These are phyloP conservation scores for Nothura maculosa DNA, from an alignment of 2,797 vertebrate species.

Conservation along the genomic window DNA sequence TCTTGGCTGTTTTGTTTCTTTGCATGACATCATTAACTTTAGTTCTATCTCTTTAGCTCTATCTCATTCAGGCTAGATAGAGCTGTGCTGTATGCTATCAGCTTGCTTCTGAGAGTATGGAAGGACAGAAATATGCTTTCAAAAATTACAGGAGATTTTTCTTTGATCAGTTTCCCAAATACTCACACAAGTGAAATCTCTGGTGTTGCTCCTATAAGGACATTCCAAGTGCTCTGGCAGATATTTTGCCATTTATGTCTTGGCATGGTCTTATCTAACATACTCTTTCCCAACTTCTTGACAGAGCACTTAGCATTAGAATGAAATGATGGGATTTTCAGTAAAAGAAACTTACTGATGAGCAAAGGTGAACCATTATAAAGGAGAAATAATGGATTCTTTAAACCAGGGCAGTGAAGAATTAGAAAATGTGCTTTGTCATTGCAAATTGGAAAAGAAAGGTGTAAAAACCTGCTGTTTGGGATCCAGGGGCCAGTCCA, in stretches of 20 bases:
- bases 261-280: background rate
- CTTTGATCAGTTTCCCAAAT: background rate
- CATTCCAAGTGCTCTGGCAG: background rate
- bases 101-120: background rate
- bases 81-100: background rate
- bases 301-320: background rate
- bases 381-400: background rate
- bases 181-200: background rate
- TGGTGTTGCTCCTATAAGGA: background rate
- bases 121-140: background rate
- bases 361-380: background rate
- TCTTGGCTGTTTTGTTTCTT: background rate
- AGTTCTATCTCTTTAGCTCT: background rate
- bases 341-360: background rate
- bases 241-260: background rate
- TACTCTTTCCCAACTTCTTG: conserved; percentile 7
- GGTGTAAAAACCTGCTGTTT: background rate
- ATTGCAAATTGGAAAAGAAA: background rate
- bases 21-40: background rate
- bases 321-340: conserved; percentile 23
- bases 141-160: background rate
- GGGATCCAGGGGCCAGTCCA: background rate
- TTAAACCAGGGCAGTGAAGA: background rate
- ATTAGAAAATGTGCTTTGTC: background rate
- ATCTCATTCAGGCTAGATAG: background rate